phyloP scores from a whole-genome alignment of 2,113 vertebrate species.

The Martes martes region DNA sequence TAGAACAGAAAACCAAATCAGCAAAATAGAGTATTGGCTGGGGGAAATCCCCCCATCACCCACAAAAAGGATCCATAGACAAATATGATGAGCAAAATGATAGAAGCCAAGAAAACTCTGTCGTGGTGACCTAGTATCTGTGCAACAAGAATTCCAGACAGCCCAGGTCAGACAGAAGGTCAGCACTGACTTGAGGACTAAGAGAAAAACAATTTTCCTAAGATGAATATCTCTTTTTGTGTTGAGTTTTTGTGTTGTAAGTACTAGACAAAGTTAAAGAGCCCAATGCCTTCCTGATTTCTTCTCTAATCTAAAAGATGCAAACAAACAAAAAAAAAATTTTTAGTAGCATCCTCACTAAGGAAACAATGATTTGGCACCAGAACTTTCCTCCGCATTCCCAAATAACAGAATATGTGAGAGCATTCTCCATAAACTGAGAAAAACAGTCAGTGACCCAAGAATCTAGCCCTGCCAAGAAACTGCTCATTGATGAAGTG shows the following conservation, averaged over 20 bases:
- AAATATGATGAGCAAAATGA: not conserved
- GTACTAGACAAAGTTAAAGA: not conserved
- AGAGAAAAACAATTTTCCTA: not conserved
- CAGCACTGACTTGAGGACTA: no score
- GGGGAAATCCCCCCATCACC: no score
- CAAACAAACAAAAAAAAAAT: not conserved
- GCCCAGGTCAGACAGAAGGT: not conserved
- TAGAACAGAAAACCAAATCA: not conserved
- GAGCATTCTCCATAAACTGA: not conserved
- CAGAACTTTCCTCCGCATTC: not conserved
- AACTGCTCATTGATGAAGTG: not conserved
- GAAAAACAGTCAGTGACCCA: not conserved
- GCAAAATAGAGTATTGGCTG: not conserved
- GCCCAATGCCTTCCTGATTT: no score
- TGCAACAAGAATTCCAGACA: no score
- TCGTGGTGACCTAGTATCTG: fast-evolving
- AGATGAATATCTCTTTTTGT: not conserved
- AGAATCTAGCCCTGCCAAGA: not conserved
- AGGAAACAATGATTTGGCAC: not conserved
- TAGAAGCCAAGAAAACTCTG: not conserved
- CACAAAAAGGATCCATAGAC: no score
- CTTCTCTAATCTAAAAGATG: not conserved
- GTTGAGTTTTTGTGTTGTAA: not conserved
- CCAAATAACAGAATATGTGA: not conserved
- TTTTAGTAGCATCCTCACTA: not conserved